Evolutionary conservation across 2,113 vertebrate genomes (phyloP), one percentile per base, ranked within the genome.

Genomic region (Gallinago undulata): DNA sequence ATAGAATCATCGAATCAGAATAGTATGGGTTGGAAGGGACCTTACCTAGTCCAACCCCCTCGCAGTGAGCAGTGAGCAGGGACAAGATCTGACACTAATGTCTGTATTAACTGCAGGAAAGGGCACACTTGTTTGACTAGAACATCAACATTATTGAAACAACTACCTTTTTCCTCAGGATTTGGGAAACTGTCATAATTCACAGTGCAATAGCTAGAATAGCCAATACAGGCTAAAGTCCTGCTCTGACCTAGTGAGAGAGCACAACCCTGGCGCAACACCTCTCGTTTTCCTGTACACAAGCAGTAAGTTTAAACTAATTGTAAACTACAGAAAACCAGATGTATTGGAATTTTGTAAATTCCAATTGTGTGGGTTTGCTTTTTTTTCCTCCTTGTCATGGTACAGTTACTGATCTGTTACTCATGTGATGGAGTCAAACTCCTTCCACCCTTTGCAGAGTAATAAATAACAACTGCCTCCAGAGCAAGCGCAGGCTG

Each of bases 271-370:
- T 27, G 6, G 23, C 31, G 27, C 19, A 90, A 63, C 13, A 27
- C 19, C 22, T 41, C n/a, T 73, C 18, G 21, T 50, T 85, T 64
- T 0, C 0, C 22, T 43, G 39, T n/a, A 69, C 37, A 43, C 17
- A 79, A 43, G 14, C 1, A 1, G 55, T 55, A 1, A 73, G 82
- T 27, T 87, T 55, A 69, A 87, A 68, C 43, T 77, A 75, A 67
- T 12, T 62, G 7, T 50, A 43, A 80, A 17, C 28, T 27, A 69
- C 13, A 83, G 45, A 62, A 79, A 89, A 68, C 4, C 31, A 76
- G 8, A 7, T 73, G 5, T 23, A 35, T 9, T 48, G 28, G 5
- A 87, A 37, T 11, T 25, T 2, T 23, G 10, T 19, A 66, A 94
- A 83, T 39, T 39, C 5, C 39, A 39, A 13, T 39, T 39, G 39